A percentile compares a stretch with the other conserved stretches of the same genome.
phyloP scores from a whole-genome alignment of 1,140 invertebrate genomes.

The Pseudomyrmex sp. region DNA sequence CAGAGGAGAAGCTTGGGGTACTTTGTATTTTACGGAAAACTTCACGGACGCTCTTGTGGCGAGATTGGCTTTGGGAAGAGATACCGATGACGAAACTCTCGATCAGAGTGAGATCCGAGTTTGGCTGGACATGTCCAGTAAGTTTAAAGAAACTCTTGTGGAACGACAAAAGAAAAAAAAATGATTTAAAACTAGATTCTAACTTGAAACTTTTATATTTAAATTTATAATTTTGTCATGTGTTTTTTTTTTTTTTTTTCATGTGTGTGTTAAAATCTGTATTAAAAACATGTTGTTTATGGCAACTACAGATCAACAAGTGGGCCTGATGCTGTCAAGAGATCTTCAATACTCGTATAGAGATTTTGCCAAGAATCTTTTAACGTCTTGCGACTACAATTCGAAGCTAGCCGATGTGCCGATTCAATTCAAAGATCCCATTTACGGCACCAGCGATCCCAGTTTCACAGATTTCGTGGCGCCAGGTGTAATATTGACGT shows the following conservation, averaged over 20 bases:
- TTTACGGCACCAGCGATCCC: constrained; percentile 94
- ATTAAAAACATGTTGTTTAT: not conserved
- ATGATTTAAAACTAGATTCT: no score
- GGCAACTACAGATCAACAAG: constrained; percentile 91
- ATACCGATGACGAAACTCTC: constrained; percentile 91
- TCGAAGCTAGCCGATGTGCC: constrained; percentile 93
- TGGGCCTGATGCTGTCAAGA: constrained; percentile 92
- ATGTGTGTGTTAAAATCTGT: no score
- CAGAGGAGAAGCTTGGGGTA: constrained; percentile 93
- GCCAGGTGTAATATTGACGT: constrained; percentile 97
- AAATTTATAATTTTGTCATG: not conserved
- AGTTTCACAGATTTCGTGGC: constrained; percentile 98
- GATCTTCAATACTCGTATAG: constrained; percentile 93
- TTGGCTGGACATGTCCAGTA: constrained; percentile 96
- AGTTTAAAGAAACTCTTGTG: constrained; percentile 74
- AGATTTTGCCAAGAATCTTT: constrained; percentile 90
- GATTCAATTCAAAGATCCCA: constrained; percentile 92
- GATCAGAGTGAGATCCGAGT: constrained; percentile 93
- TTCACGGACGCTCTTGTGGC: constrained; percentile 93
- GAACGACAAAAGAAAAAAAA: not conserved
- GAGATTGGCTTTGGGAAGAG: constrained; percentile 89
- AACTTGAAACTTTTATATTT: not conserved
- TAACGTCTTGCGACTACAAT: constrained; percentile 90
- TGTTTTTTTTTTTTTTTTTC: no score
- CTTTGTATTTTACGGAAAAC: constrained; percentile 93